Percentiles rank a stretch among this genome's conserved stretches.
Conservation (phyloP, 1,140 invertebrate species). For the Drosophila kikkawai region DNA sequence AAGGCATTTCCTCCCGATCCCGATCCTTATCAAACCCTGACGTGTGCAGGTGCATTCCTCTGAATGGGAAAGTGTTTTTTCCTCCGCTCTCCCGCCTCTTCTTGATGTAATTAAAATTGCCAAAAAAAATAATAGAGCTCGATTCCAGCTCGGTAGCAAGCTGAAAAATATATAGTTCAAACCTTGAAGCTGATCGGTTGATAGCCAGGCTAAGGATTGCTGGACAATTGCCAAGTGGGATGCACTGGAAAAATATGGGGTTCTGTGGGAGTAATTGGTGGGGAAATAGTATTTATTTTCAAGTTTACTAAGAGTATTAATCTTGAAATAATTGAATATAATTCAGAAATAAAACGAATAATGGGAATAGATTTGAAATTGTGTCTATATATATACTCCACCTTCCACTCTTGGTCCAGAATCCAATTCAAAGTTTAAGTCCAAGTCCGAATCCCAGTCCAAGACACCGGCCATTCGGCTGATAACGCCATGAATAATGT, state of each 20-base stretch:
- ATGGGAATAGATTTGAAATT: background rate
- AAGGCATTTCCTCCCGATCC: slow-evolving; percentile 61
- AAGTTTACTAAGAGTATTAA: background rate
- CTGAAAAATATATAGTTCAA: slow-evolving; percentile 47
- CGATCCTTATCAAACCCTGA: slow-evolving; percentile 59
- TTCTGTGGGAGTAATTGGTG: background rate
- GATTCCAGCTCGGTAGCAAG: slow-evolving; percentile 31
- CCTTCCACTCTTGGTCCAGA: slow-evolving; percentile 20
- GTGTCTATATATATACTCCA: slow-evolving; percentile 29
- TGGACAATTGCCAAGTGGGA: slow-evolving; percentile 44
- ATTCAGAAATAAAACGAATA: background rate
- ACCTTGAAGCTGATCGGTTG: slow-evolving; percentile 11
- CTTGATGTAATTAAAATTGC: slow-evolving; percentile 53
- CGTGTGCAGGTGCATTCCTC: slow-evolving; percentile 72
- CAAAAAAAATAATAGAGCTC: slow-evolving; percentile 40
- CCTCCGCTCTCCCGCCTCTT: slow-evolving; percentile 23
- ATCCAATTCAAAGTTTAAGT: slow-evolving; percentile 22
- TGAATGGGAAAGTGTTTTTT: slow-evolving; percentile 74
- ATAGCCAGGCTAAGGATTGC: slow-evolving; percentile 24
- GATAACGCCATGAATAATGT: slow-evolving; percentile 83
- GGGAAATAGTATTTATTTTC: background rate
- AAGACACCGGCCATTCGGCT: slow-evolving; percentile 61
- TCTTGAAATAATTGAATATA: background rate
- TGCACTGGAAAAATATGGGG: slow-evolving; percentile 32
- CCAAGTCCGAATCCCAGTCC: slow-evolving; percentile 31